Base-by-base conservation (phyloP, 2,113 vertebrate genomes). In the Cariama cristata region DNA sequence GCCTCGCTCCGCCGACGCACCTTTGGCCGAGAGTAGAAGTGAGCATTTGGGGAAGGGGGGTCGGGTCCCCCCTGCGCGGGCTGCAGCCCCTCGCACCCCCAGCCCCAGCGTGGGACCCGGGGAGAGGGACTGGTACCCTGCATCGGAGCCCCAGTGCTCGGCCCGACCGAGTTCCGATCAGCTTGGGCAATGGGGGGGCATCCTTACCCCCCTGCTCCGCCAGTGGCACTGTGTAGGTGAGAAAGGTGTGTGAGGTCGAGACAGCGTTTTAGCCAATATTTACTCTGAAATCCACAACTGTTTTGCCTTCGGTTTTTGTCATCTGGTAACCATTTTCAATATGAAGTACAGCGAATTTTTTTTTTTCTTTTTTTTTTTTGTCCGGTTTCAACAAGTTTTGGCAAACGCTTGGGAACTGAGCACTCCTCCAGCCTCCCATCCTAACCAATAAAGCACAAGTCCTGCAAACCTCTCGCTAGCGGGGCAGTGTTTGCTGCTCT, bases 301-400 rank as follows among this genome's bases (percentile, higher is more conserved):
- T 45, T 93, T 90, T 86, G 69, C 80, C 64, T 73, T 87, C n/a
- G 4, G 26, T 82, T 60, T 93, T 77, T 82, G 63, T 75, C 91
- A 94, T 95, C 79, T 96, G 95, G 90, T 82, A 90, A 91, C 50
- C 71, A 93, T 93, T 91, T 62, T 44, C 95, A 93, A 85, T 87
- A 69, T 62, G 94, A 94, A 96, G 94, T 53, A 32, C 56, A 69
- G 80, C 1, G 4, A 14, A 40, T 10, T 49, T 47, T 69, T 42
- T 52, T 77, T 93, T 89, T 45, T 45, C 73, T 59, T 11, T 62
- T 28, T 45, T 38, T 53, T 79, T 93, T 88, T 94, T 84, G 52
- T 84, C 93, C 93, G 79, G 96, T 96, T 95, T 98, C 95, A 98
- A 97, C 94, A 98, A 97, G 93, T 97, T 97, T 92, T 93, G 94